phyloP scores from a whole-genome alignment of 2,113 vertebrate species.

The Columbina picui region DNA sequence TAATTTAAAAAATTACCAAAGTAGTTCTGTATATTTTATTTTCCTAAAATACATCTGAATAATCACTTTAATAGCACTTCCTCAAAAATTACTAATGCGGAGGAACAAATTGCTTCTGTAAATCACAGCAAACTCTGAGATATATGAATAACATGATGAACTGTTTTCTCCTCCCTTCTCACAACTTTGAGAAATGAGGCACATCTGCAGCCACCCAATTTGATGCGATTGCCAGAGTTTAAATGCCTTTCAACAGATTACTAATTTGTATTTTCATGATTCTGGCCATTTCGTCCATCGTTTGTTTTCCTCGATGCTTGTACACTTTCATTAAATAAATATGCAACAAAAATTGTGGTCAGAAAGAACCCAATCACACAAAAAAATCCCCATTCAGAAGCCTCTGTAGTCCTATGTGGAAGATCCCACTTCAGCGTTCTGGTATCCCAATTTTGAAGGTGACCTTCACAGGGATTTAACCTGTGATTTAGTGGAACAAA shows the following conservation, averaged over 20 bases:
- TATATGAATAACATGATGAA: not conserved
- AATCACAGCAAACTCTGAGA: not conserved
- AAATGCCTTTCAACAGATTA: not conserved
- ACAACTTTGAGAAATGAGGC: not conserved
- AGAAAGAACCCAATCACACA: not conserved
- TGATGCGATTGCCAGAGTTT: not conserved
- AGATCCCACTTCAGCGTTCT: not conserved
- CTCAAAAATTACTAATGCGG: not conserved
- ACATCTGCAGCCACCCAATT: not conserved
- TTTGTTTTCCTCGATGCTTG: not conserved
- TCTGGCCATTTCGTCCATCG: not conserved
- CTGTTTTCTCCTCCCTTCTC: not conserved
- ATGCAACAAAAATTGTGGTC: not conserved
- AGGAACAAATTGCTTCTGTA: slow-evolving; percentile 3
- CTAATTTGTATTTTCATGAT: not conserved
- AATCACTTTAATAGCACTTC: not conserved
- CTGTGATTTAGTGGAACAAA: not conserved
- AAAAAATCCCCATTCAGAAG: not conserved
- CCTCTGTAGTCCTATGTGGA: not conserved
- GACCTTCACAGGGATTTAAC: slow-evolving; percentile 19
- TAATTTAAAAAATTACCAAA: not conserved
- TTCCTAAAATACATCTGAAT: not conserved
- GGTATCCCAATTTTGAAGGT: not conserved
- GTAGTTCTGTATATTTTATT: not conserved
- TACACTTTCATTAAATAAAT: not conserved